Evolutionary conservation across 2,888 invertebrate species (phyloP).

Genomic region (Lithophane socia): DNA sequence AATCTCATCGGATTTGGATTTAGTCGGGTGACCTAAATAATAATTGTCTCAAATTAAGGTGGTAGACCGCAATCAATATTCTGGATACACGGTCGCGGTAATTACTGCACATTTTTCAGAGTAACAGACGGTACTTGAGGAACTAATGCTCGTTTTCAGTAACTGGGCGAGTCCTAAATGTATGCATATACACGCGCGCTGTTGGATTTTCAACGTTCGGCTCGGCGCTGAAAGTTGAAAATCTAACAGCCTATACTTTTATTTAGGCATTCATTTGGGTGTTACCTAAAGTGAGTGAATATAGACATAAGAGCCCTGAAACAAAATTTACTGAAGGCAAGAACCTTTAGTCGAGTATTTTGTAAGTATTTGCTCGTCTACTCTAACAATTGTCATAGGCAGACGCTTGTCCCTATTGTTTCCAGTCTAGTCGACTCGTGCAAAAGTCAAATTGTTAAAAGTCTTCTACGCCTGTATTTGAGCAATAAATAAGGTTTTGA

Average conservation of each 20-base stretch:
- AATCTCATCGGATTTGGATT: conserved; percentile 24
- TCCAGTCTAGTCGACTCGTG: background rate
- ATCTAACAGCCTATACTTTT: background rate
- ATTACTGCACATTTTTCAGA: conserved; percentile 58
- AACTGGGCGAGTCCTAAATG: background rate
- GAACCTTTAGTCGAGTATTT: conserved; percentile 17
- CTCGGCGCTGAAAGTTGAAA: background rate
- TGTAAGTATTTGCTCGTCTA: conserved; percentile 42
- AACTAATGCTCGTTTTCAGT: conserved; percentile 9
- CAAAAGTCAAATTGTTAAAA: conserved; percentile 21
- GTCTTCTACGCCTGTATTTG: conserved; percentile 7
- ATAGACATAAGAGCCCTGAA: background rate
- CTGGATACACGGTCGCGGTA: conserved; percentile 47
- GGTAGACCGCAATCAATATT: conserved; percentile 58
- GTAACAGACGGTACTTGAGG: conserved; percentile 13
- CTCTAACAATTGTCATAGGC: conserved; percentile 24
- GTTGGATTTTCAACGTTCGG: background rate
- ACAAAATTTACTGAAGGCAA: conserved; percentile 16
- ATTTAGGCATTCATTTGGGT: background rate
- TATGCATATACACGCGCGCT: background rate
- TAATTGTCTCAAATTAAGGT: conserved; percentile 60
- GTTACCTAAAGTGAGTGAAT: background rate
- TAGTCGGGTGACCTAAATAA: conserved; percentile 54
- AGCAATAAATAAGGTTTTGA: conserved; percentile 4
- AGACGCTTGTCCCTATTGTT: conserved; percentile 27